Conservation (phyloP, 2,797 vertebrate genomes). For the Phoxinus dragarum region DNA sequence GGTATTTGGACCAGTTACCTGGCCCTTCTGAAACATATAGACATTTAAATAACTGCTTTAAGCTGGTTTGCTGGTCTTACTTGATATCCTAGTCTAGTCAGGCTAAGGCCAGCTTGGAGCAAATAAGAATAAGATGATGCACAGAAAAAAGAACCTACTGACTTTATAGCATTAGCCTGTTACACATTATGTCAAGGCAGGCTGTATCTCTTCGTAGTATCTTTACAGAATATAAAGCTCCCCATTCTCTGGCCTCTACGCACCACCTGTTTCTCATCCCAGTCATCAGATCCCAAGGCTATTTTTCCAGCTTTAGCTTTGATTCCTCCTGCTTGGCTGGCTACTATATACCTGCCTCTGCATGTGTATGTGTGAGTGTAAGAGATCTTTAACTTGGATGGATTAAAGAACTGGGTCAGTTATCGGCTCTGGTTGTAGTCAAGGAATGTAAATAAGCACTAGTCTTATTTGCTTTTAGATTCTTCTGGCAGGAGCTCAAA, state of each 20-base stretch:
- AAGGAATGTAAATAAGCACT: constrained; percentile 57
- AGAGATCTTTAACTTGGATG: constrained; percentile 34
- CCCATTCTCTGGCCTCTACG: constrained; percentile 58
- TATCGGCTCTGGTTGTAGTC: constrained; percentile 50
- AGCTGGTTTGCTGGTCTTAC: neutral
- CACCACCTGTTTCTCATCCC: constrained; percentile 71
- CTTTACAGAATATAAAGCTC: constrained; percentile 61
- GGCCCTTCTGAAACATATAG: neutral
- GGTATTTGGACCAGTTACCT: neutral
- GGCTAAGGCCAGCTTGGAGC: neutral
- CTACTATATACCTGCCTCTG: constrained; percentile 57
- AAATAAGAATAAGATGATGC: neutral
- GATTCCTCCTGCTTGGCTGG: constrained; percentile 62
- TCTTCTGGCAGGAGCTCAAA: constrained; percentile 32
- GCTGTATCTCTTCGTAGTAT: constrained; percentile 47
- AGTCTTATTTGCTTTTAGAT: constrained; percentile 27
- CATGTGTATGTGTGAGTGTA: constrained; percentile 31
- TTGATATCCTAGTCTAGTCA: neutral
- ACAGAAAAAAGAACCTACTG: neutral
- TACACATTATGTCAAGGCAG: constrained; percentile 24
- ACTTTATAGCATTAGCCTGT: constrained; percentile 20
- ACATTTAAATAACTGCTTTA: neutral
- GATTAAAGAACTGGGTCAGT: constrained; percentile 38
- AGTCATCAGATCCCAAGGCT: constrained; percentile 70
- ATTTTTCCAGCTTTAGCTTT: constrained; percentile 67